Conservation (phyloP, 1,140 invertebrate genomes). For the Polypedilum pembai region DNA sequence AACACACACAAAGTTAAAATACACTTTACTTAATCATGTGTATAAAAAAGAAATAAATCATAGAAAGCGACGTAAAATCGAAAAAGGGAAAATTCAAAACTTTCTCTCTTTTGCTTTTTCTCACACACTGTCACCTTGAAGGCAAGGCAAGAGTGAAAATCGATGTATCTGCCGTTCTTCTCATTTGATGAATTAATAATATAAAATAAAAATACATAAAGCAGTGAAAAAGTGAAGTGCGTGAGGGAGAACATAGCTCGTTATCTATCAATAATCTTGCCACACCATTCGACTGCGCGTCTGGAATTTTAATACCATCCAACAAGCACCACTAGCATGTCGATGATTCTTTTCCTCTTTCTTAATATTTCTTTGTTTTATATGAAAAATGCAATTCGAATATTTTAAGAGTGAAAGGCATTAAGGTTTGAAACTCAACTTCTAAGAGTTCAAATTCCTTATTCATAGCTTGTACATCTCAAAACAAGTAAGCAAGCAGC, state of each 20-base stretch:
- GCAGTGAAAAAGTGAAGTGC: background rate
- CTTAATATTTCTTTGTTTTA: background rate
- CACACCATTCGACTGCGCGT: background rate
- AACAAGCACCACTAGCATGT: background rate
- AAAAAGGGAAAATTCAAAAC: background rate
- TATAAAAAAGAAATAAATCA: constrained; percentile 23
- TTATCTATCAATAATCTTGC: constrained; percentile 22
- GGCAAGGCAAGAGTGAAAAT: too few relatives aligned
- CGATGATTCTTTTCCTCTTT: background rate
- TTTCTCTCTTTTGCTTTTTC: background rate
- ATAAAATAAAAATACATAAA: background rate
- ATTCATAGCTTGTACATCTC: background rate
- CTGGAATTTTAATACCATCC: constrained; percentile 22
- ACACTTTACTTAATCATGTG: constrained; percentile 25
- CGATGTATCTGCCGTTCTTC: background rate
- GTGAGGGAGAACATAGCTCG: background rate
- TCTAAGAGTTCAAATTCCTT: too few relatives aligned
- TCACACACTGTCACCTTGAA: background rate
- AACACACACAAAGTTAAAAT: background rate
- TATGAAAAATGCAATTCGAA: constrained; percentile 20
- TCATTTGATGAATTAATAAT: background rate
- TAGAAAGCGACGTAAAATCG: background rate
- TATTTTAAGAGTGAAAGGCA: too few relatives aligned
- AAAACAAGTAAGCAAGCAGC: background rate
- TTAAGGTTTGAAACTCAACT: too few relatives aligned